Conservation (phyloP, 1,140 invertebrate species). For the Pseudoatta argentina region DNA sequence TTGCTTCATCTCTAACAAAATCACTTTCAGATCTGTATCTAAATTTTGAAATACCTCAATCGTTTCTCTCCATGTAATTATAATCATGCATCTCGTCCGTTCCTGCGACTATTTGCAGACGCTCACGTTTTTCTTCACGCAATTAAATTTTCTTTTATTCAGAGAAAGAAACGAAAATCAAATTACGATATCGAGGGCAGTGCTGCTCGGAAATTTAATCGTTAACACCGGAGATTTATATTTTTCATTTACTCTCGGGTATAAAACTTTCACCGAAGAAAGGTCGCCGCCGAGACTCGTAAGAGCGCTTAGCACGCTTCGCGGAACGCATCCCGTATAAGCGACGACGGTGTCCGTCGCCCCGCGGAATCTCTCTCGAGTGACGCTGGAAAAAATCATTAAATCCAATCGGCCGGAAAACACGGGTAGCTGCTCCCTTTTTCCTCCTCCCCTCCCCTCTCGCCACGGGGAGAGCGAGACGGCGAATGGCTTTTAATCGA, state of each 20-base stretch:
- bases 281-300: slow-evolving; percentile 21
- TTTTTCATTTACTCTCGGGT: slow-evolving; percentile 26
- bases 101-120: not conserved
- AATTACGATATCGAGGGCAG: too few relatives aligned
- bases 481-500: slow-evolving; percentile 48
- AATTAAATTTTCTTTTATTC: slow-evolving; percentile 15
- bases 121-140: not conserved
- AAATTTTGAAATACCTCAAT: too few relatives aligned
- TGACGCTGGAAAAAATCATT: slow-evolving; percentile 45
- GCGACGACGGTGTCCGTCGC: slow-evolving; percentile 18
- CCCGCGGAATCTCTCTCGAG: slow-evolving; percentile 38
- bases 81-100: not conserved
- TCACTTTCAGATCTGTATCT: too few relatives aligned
- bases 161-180: not conserved
- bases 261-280: slow-evolving; percentile 40
- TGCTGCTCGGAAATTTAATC: not conserved
- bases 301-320: slow-evolving; percentile 35
- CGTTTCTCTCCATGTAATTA: not conserved
- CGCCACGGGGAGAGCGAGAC: slow-evolving; percentile 35
- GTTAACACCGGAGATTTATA: not conserved
- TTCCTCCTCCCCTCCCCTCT: not conserved
- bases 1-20: too few relatives aligned
- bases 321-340: slow-evolving; percentile 30
- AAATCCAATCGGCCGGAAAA: slow-evolving; percentile 59
- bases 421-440: slow-evolving; percentile 21